Evolutionary conservation across 2,888 invertebrate species (phyloP), one percentile per base, ranked within the genome.

Genomic region (Trachelus stipa): DNA sequence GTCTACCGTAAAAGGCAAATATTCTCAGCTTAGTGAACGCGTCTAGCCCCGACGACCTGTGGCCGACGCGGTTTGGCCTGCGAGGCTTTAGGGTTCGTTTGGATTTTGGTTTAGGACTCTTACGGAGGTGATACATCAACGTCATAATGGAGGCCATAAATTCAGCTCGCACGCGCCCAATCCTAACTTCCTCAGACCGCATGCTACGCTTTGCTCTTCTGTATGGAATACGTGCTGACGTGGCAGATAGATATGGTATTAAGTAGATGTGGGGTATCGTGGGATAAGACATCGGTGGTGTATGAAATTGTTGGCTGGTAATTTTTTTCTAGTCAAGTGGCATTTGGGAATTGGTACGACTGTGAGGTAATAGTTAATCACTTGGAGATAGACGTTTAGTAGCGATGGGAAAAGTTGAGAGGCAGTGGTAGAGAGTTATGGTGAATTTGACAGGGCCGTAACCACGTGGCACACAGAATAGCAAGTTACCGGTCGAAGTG

Each of bases 81-180:
- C 69, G 69, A 69, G 69, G 69, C 33, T 69, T 69, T 31, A 11
- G 40, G 40, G 86, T 87, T 84, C 83, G 83, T 85, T 84, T 84
- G 81, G 82, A 83, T 82, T 85, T 85, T 82, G 87, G 83, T 85
- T 87, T 86, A 85, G 85, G 84, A 83, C 85, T 83, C 86, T 84
- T 83, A 78, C 83, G 82, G 81, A 84, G 84, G 87, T 85, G 88
- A 88, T 89, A 86, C 86, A 87, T 89, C 88, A 88, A 88, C 84
- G 88, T 88, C 89, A 88, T 89, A 89, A 88, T 87, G 85, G 87
- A 82, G 82, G 81, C 84, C 84, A 87, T 88, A 89, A 89, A 89
- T 89, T 87, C 86, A 80, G 83, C 87, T 86, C 85, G 87, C 87
- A 87, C 87, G 87, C 87, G 87, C 85, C 85, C 77, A 80, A 79